Base-by-base conservation (phyloP, 2,888 invertebrate genomes). In the Lithophane leautieri region DNA sequence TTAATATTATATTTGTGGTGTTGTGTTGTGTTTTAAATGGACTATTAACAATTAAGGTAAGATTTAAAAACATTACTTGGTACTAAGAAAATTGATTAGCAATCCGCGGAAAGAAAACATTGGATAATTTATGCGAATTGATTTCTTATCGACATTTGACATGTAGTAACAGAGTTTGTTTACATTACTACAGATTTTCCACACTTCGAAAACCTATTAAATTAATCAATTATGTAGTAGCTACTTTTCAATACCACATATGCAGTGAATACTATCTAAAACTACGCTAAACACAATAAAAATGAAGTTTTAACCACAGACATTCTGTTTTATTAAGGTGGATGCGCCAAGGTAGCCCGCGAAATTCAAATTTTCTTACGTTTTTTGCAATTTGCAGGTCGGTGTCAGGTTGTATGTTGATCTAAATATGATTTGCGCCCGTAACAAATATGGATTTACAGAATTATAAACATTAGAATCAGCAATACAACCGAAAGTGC, bases 21-120 rank as follows among this genome's bases (percentile, higher is more conserved):
- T 73, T 70, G 81, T 86, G 85, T 44, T 40, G 75, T 86, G 74
- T 71, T 81, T 70, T 78, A n/a, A 47, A 76, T 76, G 85, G 76
- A 85, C 76, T 81, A 60, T 44, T 83, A 67, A 73, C 22, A 9
- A 70, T 68, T 62, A 47, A 40, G 81, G 86, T 86, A 67, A 86
- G 85, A 12, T 7, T 54, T 54, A 22, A 34, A 77, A 70, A 54
- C 6, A 44, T 42, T 50, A 63, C 25, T 52, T 60, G 58, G 4
- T n/a, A 28, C 54, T n/a, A n/a, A 42, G 34, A 9, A 58, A 68
- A 60, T 44, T 25, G 25, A 40, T 62, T 40, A 56, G 0, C 40
- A 44, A 44, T 52, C 22, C 3, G 7, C 25, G 12, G 2, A 19
- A 28, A 73, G 34, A 12, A 50, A 8, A 19, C 22, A 16, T 44